These are phyloP conservation scores for Masnerella sp. DNA, from an alignment of 2,888 invertebrate species.

Conservation along the genomic window DNA sequence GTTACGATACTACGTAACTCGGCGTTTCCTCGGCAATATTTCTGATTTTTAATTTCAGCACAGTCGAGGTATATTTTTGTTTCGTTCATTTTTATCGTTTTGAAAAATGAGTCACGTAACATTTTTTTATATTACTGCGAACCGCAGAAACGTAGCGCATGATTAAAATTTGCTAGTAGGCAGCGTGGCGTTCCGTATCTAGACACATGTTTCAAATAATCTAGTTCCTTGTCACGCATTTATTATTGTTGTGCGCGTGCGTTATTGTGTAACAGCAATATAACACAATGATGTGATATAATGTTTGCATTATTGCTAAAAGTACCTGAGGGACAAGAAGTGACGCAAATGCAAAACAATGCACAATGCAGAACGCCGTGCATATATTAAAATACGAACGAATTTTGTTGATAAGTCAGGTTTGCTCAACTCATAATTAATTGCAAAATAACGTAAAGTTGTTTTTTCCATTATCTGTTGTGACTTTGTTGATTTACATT, in stretches of 20 bases:
- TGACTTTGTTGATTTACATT: too few relatives aligned
- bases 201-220: constrained; percentile 27
- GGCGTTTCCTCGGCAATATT: too few relatives aligned
- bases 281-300: constrained; percentile 24
- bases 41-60: too few relatives aligned
- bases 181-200: constrained; percentile 14
- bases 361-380: constrained; percentile 15
- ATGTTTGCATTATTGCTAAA: constrained; percentile 37
- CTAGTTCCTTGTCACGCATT: constrained; percentile 23
- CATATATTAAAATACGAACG: constrained; percentile 31
- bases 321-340: constrained; percentile 38
- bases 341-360: constrained; percentile 34
- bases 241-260: constrained; percentile 7
- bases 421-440: too few relatives aligned
- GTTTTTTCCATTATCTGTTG: too few relatives aligned
- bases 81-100: not conserved
- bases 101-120: too few relatives aligned
- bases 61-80: too few relatives aligned
- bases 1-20: too few relatives aligned
- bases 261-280: constrained; percentile 26
- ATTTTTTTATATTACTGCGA: not conserved
- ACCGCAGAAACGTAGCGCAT: not conserved
- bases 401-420: constrained; percentile 17
- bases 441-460: too few relatives aligned
- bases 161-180: constrained; percentile 29